Evolutionary conservation across 2,113 vertebrate genomes (phyloP).

Genomic region (Rana temporaria): DNA sequence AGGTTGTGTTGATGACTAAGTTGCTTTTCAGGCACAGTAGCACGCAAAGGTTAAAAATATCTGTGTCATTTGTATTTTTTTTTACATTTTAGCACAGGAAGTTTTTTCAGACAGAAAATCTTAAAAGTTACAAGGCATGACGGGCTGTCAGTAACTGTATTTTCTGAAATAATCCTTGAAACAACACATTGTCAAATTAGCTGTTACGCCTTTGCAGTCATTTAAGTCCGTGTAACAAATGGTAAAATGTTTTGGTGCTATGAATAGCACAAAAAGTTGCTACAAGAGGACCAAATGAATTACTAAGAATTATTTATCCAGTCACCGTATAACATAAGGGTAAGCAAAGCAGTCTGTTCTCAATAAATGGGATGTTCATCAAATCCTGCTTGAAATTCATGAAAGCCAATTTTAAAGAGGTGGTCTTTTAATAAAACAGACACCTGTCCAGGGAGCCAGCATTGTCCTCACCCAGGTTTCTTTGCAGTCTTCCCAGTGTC

Average conservation of each 20-base stretch:
- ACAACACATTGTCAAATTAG: slow-evolving; percentile 22
- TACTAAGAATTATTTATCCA: no score
- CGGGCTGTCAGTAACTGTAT: slow-evolving; percentile 44
- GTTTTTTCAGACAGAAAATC: slow-evolving; percentile 53
- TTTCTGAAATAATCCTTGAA: slow-evolving; percentile 34
- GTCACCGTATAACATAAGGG: no score
- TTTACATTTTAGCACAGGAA: slow-evolving; percentile 43
- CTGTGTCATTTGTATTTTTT: neutral
- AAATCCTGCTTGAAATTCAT: no score
- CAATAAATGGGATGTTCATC: no score
- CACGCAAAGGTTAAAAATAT: slow-evolving; percentile 52
- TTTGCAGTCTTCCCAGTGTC: no score
- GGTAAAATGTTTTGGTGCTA: slow-evolving; percentile 29
- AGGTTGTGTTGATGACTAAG: neutral
- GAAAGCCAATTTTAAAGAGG: no score
- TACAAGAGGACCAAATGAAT: no score
- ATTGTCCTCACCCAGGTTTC: no score
- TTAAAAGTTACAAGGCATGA: slow-evolving; percentile 35
- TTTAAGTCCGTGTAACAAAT: slow-evolving; percentile 37
- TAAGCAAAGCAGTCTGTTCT: no score
- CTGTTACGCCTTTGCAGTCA: slow-evolving; percentile 23
- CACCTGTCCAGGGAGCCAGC: no score
- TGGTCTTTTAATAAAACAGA: no score
- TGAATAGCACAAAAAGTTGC: slow-evolving; percentile 7
- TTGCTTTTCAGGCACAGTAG: neutral